Evolutionary conservation across 2,888 invertebrate species (phyloP).

Genomic region (Helicoverpa assulta): DNA sequence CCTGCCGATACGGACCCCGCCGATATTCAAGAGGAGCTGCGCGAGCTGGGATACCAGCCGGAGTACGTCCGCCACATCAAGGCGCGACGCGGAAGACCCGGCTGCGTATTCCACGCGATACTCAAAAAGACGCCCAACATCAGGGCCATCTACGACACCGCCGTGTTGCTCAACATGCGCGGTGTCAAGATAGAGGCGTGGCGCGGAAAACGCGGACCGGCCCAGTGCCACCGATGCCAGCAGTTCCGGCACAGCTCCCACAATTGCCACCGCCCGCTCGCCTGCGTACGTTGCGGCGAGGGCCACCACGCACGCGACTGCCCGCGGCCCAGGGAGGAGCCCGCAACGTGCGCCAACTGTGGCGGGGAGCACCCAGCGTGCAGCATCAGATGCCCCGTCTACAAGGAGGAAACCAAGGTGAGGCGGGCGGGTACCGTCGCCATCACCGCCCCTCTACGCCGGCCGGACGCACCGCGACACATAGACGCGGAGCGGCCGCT

Average conservation of each 20-base stretch:
- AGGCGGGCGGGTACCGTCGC: conserved; percentile 31
- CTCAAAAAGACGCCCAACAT: background rate
- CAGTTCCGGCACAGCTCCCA: too few species aligned
- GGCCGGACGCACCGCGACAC: too few species aligned
- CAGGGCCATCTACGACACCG: background rate
- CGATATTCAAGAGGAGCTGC: conserved; percentile 14
- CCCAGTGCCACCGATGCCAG: too few species aligned
- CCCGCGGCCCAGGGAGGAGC: background rate
- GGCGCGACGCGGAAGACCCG: conserved; percentile 15
- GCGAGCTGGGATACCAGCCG: conserved; percentile 6
- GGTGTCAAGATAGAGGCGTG: conserved; percentile 51
- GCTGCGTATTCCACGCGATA: conserved; percentile 26
- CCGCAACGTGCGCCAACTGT: conserved; percentile 42
- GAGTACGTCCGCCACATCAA: conserved; percentile 9
- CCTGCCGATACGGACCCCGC: conserved; percentile 39
- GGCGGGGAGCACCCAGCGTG: conserved; percentile 26
- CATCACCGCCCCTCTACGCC: too few species aligned
- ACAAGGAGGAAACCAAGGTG: conserved; percentile 23
- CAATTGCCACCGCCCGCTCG: too few species aligned
- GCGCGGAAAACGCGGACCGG: conserved; percentile 39
- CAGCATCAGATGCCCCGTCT: conserved; percentile 36
- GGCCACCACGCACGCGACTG: background rate
- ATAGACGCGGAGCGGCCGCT: too few species aligned
- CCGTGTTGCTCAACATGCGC: conserved; percentile 30
- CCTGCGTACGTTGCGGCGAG: too few species aligned